Base-by-base conservation (phyloP, 2,888 invertebrate species). In the Timema cristinae region DNA sequence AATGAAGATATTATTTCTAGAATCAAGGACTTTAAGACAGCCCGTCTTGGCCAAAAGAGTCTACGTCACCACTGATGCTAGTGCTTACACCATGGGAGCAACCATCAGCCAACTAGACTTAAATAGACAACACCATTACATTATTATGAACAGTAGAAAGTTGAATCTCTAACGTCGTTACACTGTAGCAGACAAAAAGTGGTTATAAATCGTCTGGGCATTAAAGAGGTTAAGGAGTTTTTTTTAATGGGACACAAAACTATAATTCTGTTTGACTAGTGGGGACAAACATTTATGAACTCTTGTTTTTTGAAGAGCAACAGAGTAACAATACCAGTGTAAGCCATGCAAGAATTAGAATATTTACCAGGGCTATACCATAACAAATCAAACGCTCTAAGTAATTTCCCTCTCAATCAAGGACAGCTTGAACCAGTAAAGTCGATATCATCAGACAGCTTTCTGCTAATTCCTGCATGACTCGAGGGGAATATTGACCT, bases 21-120 rank as follows among this genome's bases (percentile, higher is more conserved):
- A 67, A 32, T 11, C 48, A 1, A 32, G 50, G 47, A 73, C 75
- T 7, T 52, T 77, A 0, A 67, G 73, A 6, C 75, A 75, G 48
- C 76, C 76, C 1, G 72, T 76, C 59, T 76, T 76, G 67, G 67
- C 51, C 5, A 16, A 59, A 48, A 72, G 71, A 7, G 76, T 76
- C 47, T 47, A 70, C 0, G 49, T 75, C 0, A 66, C 72, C 7
- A 70, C 71, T 50, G 77, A 77, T 71, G 77, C 77, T 0, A 73
- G 72, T 8, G 73, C 76, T 70, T 51, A 47, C 10, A 77, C 75
- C 13, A 54, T 75, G 8, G 76, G 75, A 8, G 73, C 74, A 0
- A 72, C 73, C 4, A 54, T 74, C 8, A 66, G 61, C 47, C 76
- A 68, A 9, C 7, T 48, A 7, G 50, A 48, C 49, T 47, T 10